These are phyloP conservation scores for Hormaphis cornu DNA, from an alignment of 1,140 invertebrate genomes.

Conservation along the genomic window DNA sequence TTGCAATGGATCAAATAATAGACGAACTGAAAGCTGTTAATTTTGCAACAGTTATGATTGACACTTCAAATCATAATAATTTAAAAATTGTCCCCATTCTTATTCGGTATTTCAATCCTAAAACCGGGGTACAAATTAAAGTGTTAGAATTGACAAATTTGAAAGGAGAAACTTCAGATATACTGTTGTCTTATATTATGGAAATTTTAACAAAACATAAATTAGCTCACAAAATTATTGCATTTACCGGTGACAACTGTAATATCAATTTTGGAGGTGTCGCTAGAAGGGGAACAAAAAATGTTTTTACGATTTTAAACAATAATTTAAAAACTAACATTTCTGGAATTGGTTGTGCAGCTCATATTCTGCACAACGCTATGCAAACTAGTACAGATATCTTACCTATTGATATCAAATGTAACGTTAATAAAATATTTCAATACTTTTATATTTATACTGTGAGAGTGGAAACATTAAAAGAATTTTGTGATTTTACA, in stretches of 20 bases:
- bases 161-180: neutral
- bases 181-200: neutral
- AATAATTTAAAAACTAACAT: constrained; percentile 1
- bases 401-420: neutral
- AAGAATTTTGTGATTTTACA: neutral
- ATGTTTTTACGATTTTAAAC: neutral
- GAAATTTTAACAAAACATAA: neutral
- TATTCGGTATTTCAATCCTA: neutral
- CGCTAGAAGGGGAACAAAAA: neutral
- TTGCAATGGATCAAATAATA: neutral
- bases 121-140: neutral
- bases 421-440: neutral
- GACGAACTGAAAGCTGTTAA: neutral
- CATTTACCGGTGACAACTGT: neutral
- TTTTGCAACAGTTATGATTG: neutral
- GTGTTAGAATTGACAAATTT: neutral
- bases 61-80: neutral
- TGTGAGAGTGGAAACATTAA: neutral
- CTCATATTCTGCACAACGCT: too few relatives aligned
- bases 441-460: neutral
- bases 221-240: neutral
- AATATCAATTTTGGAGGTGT: neutral
- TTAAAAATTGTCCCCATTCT: neutral
- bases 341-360: neutral
- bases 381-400: neutral